These are phyloP conservation scores for Merodon equestris DNA, from an alignment of 2,888 invertebrate species.

Conservation along the genomic window DNA sequence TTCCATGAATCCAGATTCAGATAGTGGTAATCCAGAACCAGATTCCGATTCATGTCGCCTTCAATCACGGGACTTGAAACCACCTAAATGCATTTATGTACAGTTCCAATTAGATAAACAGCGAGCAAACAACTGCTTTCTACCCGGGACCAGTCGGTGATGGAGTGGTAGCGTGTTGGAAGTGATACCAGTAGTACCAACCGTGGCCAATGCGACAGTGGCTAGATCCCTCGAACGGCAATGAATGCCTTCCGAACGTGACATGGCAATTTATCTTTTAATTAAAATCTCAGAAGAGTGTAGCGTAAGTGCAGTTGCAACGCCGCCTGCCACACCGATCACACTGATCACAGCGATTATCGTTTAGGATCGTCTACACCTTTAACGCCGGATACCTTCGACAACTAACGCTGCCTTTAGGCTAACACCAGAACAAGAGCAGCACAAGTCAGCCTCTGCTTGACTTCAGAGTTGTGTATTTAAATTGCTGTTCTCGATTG, in stretches of 20 bases:
- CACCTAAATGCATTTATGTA: too few species aligned
- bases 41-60: too few species aligned
- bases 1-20: neutral
- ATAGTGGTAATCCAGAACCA: too few species aligned
- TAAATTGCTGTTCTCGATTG: slow-evolving; percentile 42
- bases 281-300: slow-evolving; percentile 62
- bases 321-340: slow-evolving; percentile 9
- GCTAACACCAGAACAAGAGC: slow-evolving; percentile 7
- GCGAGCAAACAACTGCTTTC: too few species aligned
- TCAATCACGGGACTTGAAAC: too few species aligned
- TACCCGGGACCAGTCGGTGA: too few species aligned
- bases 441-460: slow-evolving; percentile 20
- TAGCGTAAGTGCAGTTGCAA: slow-evolving; percentile 41
- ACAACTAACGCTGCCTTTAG: slow-evolving; percentile 2
- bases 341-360: slow-evolving; percentile 21
- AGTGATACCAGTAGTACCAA: too few species aligned
- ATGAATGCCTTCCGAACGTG: slow-evolving; percentile 51
- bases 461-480: slow-evolving; percentile 22
- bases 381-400: slow-evolving; percentile 10
- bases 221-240: slow-evolving; percentile 1
- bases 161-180: too few species aligned
- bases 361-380: slow-evolving; percentile 19
- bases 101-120: too few species aligned
- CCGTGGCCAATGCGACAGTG: neutral
- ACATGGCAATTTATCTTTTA: slow-evolving; percentile 65